Base-by-base conservation (phyloP, 2,113 vertebrate species). In the Archocentrus centrarchus region DNA sequence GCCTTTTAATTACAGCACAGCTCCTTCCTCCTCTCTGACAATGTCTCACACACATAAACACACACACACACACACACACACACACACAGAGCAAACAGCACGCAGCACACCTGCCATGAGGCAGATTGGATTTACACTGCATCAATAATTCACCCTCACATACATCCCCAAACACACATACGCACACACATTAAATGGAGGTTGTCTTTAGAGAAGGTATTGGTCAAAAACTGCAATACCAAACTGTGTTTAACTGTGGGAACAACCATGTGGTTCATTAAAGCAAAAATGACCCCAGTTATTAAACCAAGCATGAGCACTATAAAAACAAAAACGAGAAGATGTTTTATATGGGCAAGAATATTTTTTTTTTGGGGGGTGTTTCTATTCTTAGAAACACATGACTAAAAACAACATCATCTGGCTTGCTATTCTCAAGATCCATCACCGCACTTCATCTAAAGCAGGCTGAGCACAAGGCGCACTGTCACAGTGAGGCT, bases 101-200 rank as follows among this genome's bases (percentile, higher is more conserved):
- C 59, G 68, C 77, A 3, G 57, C 50, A 9, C 92, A 93, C 92
- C 93, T 93, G 93, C 92, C 88, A 91, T 8, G 44, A 91, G 83
- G 83, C 83, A 91, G 93, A 93, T 92, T 94, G 88, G 89, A 93
- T 93, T 93, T 91, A 90, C 89, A 88, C 89, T 81, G 89, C 88
- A 94, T 94, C 89, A 93, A 94, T 95, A 93, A 94, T 94, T 94
- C 85, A 94, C 70, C 62, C 58, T 62, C 80, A 78, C 60, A 80
- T 59, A 68, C 37, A 87, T 88, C 73, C 81, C 80, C 76, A 30
- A 77, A 89, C 90, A 79, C 35, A 73, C 47, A 81, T 24, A 77
- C 17, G 58, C 47, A 85, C 37, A 79, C 80, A 77, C 47, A 83
- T 4, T 47, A 20, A 11, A 68, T 80, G 77, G 80, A 55, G 68